Base-by-base conservation (phyloP, 2,888 invertebrate species). In the Pyrrhosoma nymphula region DNA sequence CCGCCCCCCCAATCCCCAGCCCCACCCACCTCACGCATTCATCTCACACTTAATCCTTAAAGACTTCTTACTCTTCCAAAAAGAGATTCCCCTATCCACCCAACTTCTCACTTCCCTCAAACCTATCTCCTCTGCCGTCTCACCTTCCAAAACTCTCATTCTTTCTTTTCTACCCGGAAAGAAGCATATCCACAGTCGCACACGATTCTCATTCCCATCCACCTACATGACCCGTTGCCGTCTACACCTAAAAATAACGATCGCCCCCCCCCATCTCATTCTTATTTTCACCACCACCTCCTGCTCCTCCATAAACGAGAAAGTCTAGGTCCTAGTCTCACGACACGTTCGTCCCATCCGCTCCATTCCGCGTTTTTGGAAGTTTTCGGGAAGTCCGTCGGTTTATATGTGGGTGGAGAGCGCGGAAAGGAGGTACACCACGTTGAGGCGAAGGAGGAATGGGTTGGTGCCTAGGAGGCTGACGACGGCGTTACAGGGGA, bases 11-110 rank as follows among this genome's bases (percentile, higher is more conserved):
- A n/a, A n/a, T n/a, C 2, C 16, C 2, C 88, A 8, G 8, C 47
- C 47, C 8, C 88, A 18, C 90, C 47, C 90, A 56, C 30, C 30
- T 26, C 35, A 63, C 69, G 69, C 55, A 93, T 93, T 93, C n/a
- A 93, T 82, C 82, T 82, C 82, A 35, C 82, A 82, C 82, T 82
- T 82, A 82, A 82, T 82, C 82, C 82, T 82, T 82, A 82, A 82
- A 82, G 30, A 82, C 82, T 82, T 82, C 82, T 69, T 69, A 69
- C 69, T 26, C 69, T 82, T 82, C 82, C 35, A 14, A 82, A 82
- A 82, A 82, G 26, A 26, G 3, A 26, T 39, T 12, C 91, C 39
- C 60, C 30, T 12, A 16, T 60, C 20, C 16, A 35, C 35, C 60
- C 26, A 60, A 23, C 60, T 56, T 35, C 60, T 90, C 60, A 20